Percentiles rank a stretch among this genome's conserved stretches.
phyloP scores from a whole-genome alignment of 2,797 vertebrate genomes.

The Typhlichthys eigenmanni region DNA sequence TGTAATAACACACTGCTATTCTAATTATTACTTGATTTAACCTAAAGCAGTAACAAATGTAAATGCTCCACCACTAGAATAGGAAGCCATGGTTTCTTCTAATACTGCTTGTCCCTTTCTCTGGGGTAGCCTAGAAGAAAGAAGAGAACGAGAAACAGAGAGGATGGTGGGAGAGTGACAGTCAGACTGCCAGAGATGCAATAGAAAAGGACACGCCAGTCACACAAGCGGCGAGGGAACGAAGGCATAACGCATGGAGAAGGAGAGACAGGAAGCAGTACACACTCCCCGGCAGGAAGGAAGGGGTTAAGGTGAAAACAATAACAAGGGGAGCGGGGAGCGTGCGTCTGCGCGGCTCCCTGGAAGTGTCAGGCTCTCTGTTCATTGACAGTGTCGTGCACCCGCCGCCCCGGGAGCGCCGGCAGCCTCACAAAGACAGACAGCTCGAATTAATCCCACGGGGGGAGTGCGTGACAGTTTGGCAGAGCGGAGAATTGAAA shows the following conservation, averaged over 20 bases:
- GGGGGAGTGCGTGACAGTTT: slow-evolving; percentile 95
- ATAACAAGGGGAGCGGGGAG: slow-evolving; percentile 75
- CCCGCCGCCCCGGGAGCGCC: slow-evolving; percentile 87
- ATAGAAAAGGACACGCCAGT: slow-evolving; percentile 37
- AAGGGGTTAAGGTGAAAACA: slow-evolving; percentile 80
- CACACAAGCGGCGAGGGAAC: slow-evolving; percentile 18
- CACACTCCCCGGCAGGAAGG: slow-evolving; percentile 21
- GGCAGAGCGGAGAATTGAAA: slow-evolving; percentile 98
- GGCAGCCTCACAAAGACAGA: slow-evolving; percentile 93
- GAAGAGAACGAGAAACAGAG: background rate
- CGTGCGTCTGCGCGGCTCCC: slow-evolving; percentile 77
- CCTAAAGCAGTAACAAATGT: too few species aligned
- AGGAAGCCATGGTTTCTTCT: too few species aligned
- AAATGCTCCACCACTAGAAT: too few species aligned
- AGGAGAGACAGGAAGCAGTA: background rate
- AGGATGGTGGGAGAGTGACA: background rate
- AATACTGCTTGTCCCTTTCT: too few species aligned
- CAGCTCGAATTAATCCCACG: slow-evolving; percentile 98
- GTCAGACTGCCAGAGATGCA: slow-evolving; percentile 31
- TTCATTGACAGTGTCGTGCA: slow-evolving; percentile 90
- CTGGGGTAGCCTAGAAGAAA: background rate
- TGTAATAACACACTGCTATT: too few species aligned
- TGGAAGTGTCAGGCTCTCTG: slow-evolving; percentile 86
- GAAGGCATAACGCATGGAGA: background rate
- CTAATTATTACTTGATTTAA: too few species aligned